Conservation (phyloP, 2,797 vertebrate genomes). For the Coracias cyanogaster region DNA sequence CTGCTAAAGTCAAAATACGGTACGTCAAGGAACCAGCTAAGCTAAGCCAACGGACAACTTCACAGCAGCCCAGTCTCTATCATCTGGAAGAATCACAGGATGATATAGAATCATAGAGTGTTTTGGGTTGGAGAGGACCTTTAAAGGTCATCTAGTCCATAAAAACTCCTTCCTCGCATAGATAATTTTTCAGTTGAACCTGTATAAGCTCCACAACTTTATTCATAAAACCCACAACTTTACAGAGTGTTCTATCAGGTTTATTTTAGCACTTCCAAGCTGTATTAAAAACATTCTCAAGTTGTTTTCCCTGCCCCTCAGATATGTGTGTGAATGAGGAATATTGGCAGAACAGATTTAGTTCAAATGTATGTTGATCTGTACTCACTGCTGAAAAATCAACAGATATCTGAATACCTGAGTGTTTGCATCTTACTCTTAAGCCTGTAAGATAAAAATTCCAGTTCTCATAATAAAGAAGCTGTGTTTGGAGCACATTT, state of each 20-base stretch:
- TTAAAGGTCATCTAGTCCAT: background rate
- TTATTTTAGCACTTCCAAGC: background rate
- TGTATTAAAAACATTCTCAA: slow-evolving; percentile 16
- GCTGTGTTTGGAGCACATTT: background rate
- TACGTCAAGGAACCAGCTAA: background rate
- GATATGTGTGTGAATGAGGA: background rate
- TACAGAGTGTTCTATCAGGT: background rate
- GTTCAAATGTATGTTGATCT: background rate
- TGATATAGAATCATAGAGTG: background rate
- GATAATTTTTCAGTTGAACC: background rate
- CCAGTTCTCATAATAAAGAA: background rate
- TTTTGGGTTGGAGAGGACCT: background rate
- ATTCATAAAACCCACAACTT: background rate
- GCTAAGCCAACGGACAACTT: background rate
- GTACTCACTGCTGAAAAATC: background rate
- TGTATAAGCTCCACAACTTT: background rate
- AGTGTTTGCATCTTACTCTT: background rate
- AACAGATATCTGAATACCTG: background rate
- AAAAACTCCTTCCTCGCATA: background rate
- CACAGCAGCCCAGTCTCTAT: background rate
- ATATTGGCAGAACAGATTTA: background rate
- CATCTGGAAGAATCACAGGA: background rate
- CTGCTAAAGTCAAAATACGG: background rate
- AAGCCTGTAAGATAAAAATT: background rate
- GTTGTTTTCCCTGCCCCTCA: background rate